phyloP scores from a whole-genome alignment of 2,113 vertebrate genomes.

The Barbus barbus region DNA sequence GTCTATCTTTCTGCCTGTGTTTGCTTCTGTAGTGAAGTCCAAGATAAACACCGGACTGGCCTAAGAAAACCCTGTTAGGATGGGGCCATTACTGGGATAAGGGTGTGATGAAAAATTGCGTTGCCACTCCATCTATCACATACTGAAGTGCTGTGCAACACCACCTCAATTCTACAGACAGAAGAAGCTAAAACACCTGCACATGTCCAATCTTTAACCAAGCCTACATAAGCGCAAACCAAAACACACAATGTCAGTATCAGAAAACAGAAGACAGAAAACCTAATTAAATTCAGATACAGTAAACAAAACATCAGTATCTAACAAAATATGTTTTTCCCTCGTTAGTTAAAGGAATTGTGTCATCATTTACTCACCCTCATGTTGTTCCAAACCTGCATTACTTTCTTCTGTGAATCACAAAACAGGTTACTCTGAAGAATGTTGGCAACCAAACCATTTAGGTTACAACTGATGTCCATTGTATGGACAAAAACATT shows the following conservation, averaged over 20 bases:
- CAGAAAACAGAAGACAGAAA: not conserved
- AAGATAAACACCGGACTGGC: slow-evolving; percentile 55
- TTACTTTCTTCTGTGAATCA: not conserved
- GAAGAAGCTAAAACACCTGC: not conserved
- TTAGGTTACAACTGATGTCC: not conserved
- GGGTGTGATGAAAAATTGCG: not conserved
- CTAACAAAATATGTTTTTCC: not conserved
- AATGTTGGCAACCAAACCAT: not conserved
- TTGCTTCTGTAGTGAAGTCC: slow-evolving; percentile 64
- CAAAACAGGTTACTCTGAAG: not conserved
- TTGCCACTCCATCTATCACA: not conserved
- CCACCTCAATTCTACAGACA: not conserved
- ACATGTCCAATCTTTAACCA: not conserved
- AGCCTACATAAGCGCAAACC: too few species aligned
- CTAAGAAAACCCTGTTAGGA: not conserved
- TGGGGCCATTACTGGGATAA: slow-evolving; percentile 3
- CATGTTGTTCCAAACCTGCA: not conserved
- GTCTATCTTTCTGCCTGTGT: slow-evolving; percentile 52
- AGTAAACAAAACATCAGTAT: not conserved
- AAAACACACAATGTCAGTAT: not conserved
- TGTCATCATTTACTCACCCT: not conserved
- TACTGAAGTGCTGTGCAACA: not conserved
- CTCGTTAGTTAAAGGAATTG: not conserved
- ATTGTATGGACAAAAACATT: not conserved
- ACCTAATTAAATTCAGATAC: not conserved